These are phyloP conservation scores for Hippoglossus hippoglossus DNA, from an alignment of 2,797 vertebrate genomes.

Conservation along the genomic window DNA sequence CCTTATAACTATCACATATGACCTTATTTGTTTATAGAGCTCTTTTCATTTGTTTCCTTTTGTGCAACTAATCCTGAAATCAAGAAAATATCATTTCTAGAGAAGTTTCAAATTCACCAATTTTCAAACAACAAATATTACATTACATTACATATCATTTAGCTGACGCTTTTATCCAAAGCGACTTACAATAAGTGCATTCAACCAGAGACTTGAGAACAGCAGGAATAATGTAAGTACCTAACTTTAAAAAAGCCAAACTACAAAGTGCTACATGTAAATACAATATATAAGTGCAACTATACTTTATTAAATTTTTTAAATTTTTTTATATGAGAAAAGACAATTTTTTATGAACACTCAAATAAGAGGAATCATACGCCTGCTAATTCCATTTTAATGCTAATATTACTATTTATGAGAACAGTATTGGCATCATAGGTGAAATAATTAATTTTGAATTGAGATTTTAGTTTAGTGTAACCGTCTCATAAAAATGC, in stretches of 20 bases:
- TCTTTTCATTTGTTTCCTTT: neutral
- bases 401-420: neutral
- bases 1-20: neutral
- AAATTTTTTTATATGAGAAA: neutral
- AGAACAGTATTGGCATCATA: neutral
- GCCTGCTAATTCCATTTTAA: neutral
- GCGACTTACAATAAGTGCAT: no score
- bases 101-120: neutral
- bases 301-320: no score
- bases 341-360: neutral
- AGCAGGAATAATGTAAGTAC: no score
- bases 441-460: neutral
- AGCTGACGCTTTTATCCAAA: no score
- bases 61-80: neutral
- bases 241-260: no score
- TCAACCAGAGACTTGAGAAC: no score
- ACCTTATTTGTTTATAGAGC: neutral
- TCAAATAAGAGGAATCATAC: neutral
- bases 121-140: constrained; percentile 7
- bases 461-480: neutral
- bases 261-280: no score
- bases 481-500: no score
- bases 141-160: no score
- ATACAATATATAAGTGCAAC: no score
- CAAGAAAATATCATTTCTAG: neutral